Base-by-base conservation (phyloP, 2,113 vertebrate species). In the Sinosuthora webbiana region DNA sequence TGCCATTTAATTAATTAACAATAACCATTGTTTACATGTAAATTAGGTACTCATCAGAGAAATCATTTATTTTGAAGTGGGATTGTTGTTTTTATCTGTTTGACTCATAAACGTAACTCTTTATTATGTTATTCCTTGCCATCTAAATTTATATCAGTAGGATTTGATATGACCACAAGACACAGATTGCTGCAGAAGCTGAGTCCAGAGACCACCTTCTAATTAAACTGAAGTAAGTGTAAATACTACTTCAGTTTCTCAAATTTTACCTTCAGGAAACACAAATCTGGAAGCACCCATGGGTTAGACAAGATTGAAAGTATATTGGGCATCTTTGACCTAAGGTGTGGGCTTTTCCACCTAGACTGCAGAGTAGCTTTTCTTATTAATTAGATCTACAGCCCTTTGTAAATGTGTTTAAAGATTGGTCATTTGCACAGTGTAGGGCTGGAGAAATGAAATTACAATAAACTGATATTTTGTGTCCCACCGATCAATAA, bases 21-120 rank as follows among this genome's bases (percentile, higher is more conserved):
- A 81, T 57, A 87, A 62, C 60, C 9, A 62, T 24, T 69, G 22
- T 71, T 96, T 84, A 84, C 24, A 57, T 81, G 44, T 53, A 94
- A 88, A 96, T 97, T 89, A 91, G 87, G 59, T 71, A 90, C 21
- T 89, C 63, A 65, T 30, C 44, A 15, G n/a, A 90, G 57, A 84
- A 91, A 70, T 41, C 10, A 78, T 35, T 50, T 57, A 59, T 85
- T 89, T 82, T 87, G 37, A 94, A 83, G 19, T 77, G 27, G 62
- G 93, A 74, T 35, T 27, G 25, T 33, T 87, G 49, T 41, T 71
- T 85, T 75, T 88, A 93, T 75, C 9, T 2, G 96, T 90, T 80
- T 87, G 63, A 74, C 42, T 82, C 92, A 82, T n/a, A 96, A 83
- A 27, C 39, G 91, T 62, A 76, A 70, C 50, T 70, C 56, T 53